Base-by-base conservation (phyloP, 92 coral and sea anemone genomes). In the Palythoa grandiflora region DNA sequence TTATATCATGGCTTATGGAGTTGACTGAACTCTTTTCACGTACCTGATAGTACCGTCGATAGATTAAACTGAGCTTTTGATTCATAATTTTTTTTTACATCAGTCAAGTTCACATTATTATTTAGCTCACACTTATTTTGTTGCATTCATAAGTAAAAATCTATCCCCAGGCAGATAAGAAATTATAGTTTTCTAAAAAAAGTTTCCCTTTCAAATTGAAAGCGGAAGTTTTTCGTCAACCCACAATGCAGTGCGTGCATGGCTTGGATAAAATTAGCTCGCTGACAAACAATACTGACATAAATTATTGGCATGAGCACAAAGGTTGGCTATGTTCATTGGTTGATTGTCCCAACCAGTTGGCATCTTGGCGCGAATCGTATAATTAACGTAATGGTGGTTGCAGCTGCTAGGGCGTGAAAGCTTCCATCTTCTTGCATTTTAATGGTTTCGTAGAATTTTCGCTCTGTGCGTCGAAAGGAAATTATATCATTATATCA, bases 351-450 rank as follows among this genome's bases (percentile, higher is more conserved):
- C 38, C 28, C 55, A 38, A 80, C 85, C 55, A 66, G 74, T 80
- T 48, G 74, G 71, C 74, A 80, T 66, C 75, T 80, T 80, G 85
- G 75, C 85, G 85, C 85, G 85, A 80, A 80, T 80, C 52, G 65
- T 11, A 44, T 65, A 81, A 81, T 81, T 81, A 81, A 65, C 75
- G 86, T 81, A 81, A 81, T 81, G 86, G 86, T 81, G 86, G 86
- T 65, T 66, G 86, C 86, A 81, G 86, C 86, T 81, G 86, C 86
- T 65, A 40, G 86, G 86, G 86, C 86, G 86, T 81, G 86, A 81
- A 81, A 81, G 65, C 63, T 81, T 79, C 60, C 75, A n/a, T 52
- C 59, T 10, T 65, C 75, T 81, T 81, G 86, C 75, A 81, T 81
- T 61, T 65, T 81, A 81, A 81, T 81, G 75, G 85, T 39, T 19